Base-by-base conservation (phyloP, 1,140 invertebrate genomes). In the Drosophila ficusphila region DNA sequence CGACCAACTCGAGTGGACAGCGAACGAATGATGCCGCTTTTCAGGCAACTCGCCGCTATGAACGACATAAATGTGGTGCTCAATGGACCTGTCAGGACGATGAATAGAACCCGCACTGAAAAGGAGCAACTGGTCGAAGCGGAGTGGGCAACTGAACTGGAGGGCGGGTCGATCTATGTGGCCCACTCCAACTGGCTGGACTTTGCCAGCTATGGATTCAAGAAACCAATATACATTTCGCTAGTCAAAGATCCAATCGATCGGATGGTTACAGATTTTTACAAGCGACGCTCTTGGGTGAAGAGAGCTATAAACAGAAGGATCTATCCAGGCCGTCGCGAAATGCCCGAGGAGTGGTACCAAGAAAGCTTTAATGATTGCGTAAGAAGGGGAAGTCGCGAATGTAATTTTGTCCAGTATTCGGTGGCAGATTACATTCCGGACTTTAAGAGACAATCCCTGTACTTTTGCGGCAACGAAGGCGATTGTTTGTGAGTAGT, bases 311-410 rank as follows among this genome's bases (percentile, higher is more conserved):
- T 97, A 75, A 97, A 96, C 1, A 96, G 96, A 94, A 97, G 96
- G 91, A 97, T 97, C 86, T 90, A 89, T 67, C 95, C 97, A 3
- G 92, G 96, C 61, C 95, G 96, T 11, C 95, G 95, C 0, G 97
- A 96, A 95, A 95, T 95, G 4, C 94, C 96, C 90, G 95, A 95
- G 4, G 93, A 94, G 38, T 97, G 96, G 97, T 92, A 97, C 3
- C 96, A 95, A 89, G 97, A 97, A 94, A 96, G 97, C 91, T 98
- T 97, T 89, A 96, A 97, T 89, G 95, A 96, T 2, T 98, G 97
- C 78, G 96, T 98, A 7, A 91, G 96, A 52, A 94, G 94, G 42
- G 95, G 94, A 0, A 96, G 97, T 90, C 93, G 95, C n/a, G 96
- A 97, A 91, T 98, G 97, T 75, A 94, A 94, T 60, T 97, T 97